These are phyloP conservation scores for Diarsia dahlii DNA, from an alignment of 2,888 invertebrate species.

Conservation along the genomic window DNA sequence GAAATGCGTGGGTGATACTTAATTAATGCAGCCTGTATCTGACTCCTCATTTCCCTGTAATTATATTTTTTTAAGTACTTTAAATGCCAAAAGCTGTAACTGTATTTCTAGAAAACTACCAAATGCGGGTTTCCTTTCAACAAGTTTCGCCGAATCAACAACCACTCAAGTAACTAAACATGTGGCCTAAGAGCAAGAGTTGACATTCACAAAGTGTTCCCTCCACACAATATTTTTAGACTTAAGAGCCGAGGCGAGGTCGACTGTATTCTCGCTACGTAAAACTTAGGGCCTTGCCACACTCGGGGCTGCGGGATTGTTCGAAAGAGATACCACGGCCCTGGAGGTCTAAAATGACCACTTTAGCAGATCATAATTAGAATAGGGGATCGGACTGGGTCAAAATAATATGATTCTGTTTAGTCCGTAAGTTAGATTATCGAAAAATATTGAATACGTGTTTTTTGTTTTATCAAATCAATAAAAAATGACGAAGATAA, in stretches of 20 bases:
- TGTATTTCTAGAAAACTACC: background rate
- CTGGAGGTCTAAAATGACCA: too few relatives aligned
- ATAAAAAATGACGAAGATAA: too few relatives aligned
- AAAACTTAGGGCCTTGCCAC: background rate
- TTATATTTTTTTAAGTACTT: background rate
- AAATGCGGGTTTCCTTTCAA: background rate
- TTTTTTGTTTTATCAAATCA: too few relatives aligned
- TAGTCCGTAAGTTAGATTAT: too few relatives aligned
- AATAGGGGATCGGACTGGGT: too few relatives aligned
- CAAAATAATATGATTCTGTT: too few relatives aligned
- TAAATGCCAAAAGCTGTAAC: background rate
- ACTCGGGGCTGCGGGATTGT: background rate
- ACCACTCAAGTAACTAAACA: background rate
- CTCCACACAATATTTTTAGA: conserved; percentile 5
- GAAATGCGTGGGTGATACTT: background rate
- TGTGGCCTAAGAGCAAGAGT: background rate
- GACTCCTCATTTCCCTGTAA: background rate
- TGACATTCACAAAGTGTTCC: conserved; percentile 2
- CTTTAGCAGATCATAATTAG: too few relatives aligned
- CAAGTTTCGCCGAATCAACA: background rate
- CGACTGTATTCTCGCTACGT: background rate
- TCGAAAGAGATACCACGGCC: too few relatives aligned
- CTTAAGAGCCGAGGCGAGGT: background rate
- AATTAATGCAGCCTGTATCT: background rate
- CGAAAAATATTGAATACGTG: too few relatives aligned